Evolutionary conservation across 2,797 vertebrate species (phyloP).

Genomic region (Semaprochilodus insignis): DNA sequence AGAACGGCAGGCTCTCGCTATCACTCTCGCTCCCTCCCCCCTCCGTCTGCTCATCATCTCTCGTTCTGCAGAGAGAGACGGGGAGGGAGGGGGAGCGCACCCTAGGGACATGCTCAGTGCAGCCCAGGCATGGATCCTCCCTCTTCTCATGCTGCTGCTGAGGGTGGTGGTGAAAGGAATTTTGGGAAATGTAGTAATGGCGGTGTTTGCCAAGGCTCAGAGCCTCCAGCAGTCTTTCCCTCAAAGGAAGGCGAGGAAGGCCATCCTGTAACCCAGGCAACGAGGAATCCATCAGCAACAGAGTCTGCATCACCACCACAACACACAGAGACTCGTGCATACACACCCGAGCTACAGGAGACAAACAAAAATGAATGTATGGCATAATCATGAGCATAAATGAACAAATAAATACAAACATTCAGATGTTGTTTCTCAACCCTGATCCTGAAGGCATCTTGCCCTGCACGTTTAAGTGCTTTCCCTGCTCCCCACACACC

Average conservation of each 20-base stretch:
- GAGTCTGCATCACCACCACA: slow-evolving; percentile 63
- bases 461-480: too few relatives aligned
- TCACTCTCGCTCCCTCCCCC: slow-evolving; percentile 65
- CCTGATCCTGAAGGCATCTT: too few relatives aligned
- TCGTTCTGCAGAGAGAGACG: slow-evolving; percentile 79
- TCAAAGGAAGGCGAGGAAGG: slow-evolving; percentile 61
- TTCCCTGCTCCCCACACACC: too few relatives aligned
- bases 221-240: slow-evolving; percentile 45
- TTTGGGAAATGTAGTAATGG: slow-evolving; percentile 66
- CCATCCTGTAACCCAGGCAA: slow-evolving; percentile 59
- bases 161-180: slow-evolving; percentile 49
- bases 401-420: too few relatives aligned
- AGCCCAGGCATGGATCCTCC: slow-evolving; percentile 75
- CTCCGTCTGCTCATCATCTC: slow-evolving; percentile 65
- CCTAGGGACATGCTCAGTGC: slow-evolving; percentile 81
- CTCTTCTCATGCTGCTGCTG: slow-evolving; percentile 57
- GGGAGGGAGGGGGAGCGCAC: slow-evolving; percentile 68
- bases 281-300: slow-evolving; percentile 63
- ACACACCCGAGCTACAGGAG: slow-evolving; percentile 25
- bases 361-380: background rate
- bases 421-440: too few relatives aligned
- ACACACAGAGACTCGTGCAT: background rate
- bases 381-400: background rate
- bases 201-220: slow-evolving; percentile 62
- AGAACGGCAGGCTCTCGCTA: slow-evolving; percentile 62